These are phyloP conservation scores for Leptarthrus brevirostris DNA, from an alignment of 2,888 invertebrate species.

Conservation along the genomic window DNA sequence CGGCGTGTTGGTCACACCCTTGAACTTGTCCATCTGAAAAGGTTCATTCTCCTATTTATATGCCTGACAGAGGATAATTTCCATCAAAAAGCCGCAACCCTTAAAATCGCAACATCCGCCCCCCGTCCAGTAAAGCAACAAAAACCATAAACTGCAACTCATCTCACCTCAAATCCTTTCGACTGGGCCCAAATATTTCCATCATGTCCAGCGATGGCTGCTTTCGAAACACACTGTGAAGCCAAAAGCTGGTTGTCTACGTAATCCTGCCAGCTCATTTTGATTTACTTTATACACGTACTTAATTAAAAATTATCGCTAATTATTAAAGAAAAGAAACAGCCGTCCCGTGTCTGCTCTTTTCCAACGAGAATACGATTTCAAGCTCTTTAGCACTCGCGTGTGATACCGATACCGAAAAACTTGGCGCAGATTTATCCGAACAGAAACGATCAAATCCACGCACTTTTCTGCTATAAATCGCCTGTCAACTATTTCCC, in stretches of 20 bases:
- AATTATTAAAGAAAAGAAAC: conserved; percentile 10
- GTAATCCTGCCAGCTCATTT: conserved; percentile 98
- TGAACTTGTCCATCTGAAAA: conserved; percentile 61
- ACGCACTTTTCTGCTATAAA: conserved; percentile 14
- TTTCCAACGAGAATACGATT: background rate
- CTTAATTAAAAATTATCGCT: conserved; percentile 34
- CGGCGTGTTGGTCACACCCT: conserved; percentile 64
- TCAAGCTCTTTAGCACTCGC: conserved; percentile 32
- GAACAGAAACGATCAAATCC: conserved; percentile 8
- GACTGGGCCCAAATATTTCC: conserved; percentile 96
- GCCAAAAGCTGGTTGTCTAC: conserved; percentile 96
- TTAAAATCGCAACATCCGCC: background rate
- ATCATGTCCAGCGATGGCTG: conserved; percentile 94
- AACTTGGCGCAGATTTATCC: conserved; percentile 37
- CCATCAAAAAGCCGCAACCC: background rate
- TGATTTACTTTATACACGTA: conserved; percentile 51
- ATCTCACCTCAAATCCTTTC: conserved; percentile 91
- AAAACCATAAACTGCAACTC: conserved; percentile 12
- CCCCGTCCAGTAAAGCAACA: background rate
- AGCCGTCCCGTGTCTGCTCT: background rate
- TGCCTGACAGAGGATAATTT: conserved; percentile 15
- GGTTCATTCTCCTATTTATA: conserved; percentile 8
- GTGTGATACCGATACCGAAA: conserved; percentile 32
- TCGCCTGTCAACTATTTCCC: conserved; percentile 10
- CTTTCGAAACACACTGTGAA: conserved; percentile 93